phyloP scores from a whole-genome alignment of 2,888 invertebrate genomes.

The Peribatodes rhomboidaria region DNA sequence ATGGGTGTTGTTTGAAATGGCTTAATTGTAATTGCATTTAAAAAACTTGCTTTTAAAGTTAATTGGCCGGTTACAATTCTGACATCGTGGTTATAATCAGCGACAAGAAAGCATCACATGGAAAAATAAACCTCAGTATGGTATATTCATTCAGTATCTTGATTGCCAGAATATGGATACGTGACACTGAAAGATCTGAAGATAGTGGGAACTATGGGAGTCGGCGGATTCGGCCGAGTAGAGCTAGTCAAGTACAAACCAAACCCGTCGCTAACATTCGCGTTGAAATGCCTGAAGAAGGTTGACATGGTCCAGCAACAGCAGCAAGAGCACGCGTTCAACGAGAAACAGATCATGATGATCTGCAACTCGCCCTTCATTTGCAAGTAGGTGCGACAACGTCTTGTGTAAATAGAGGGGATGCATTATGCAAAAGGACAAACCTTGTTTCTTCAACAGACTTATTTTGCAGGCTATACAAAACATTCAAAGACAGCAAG shows the following conservation, averaged over 20 bases:
- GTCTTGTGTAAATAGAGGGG: not conserved
- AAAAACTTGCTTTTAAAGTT: no score
- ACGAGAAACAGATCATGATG: constrained; percentile 95
- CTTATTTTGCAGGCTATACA: constrained; percentile 89
- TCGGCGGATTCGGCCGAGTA: constrained; percentile 97
- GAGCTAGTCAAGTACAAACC: constrained; percentile 90
- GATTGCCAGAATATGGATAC: constrained; percentile 86
- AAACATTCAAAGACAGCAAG: constrained; percentile 96
- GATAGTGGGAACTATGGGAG: constrained; percentile 94
- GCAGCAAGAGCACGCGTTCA: constrained; percentile 95
- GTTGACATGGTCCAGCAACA: constrained; percentile 95
- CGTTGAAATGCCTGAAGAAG: constrained; percentile 96
- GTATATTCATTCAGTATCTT: not conserved
- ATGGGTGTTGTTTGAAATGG: no score
- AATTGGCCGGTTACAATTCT: no score
- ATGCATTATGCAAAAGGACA: not conserved
- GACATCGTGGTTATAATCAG: no score
- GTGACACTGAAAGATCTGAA: constrained; percentile 93
- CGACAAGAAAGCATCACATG: no score
- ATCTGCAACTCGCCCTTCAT: constrained; percentile 93
- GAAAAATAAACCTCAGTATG: no score
- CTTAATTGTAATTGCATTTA: no score
- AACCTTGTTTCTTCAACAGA: not conserved
- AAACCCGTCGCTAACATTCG: constrained; percentile 88
- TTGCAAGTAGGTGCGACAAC: constrained; percentile 87